These are phyloP conservation scores for Megalops atlanticus DNA, from an alignment of 2,113 vertebrate species.

Conservation along the genomic window DNA sequence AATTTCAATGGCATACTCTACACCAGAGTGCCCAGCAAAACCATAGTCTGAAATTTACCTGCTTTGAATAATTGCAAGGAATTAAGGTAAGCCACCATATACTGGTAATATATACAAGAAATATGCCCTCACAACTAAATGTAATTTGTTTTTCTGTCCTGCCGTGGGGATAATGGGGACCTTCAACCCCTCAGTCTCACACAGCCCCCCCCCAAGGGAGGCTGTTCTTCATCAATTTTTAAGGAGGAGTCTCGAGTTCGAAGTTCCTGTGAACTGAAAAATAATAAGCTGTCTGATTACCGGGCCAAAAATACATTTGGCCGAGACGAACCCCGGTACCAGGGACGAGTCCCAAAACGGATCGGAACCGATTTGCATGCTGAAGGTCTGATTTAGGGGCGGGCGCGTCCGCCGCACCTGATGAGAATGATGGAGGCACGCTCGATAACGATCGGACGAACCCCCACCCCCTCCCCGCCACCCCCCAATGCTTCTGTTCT, in stretches of 20 bases:
- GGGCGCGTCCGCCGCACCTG: conserved; percentile 2
- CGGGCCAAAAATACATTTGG: conserved; percentile 61
- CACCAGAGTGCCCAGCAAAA: too few relatives aligned
- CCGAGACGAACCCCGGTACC: conserved; percentile 47
- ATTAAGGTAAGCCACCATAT: conserved; percentile 9
- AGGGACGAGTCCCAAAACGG: not conserved
- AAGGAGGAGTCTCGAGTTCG: conserved; percentile 67
- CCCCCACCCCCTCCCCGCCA: not conserved
- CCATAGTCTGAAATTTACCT: not conserved
- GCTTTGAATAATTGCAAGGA: conserved; percentile 3
- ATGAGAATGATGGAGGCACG: not conserved
- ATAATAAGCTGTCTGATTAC: conserved; percentile 74
- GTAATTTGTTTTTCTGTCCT: conserved; percentile 67
- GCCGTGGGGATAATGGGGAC: conserved; percentile 63
- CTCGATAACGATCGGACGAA: not conserved
- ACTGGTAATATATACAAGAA: conserved; percentile 31
- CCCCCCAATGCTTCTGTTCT: not conserved
- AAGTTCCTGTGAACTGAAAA: conserved; percentile 66
- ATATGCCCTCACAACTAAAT: conserved; percentile 54
- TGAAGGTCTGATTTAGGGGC: conserved; percentile 39
- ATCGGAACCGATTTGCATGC: conserved; percentile 52
- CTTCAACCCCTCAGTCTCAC: conserved; percentile 64
- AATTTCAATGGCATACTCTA: too few relatives aligned
- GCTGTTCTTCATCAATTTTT: conserved; percentile 71
- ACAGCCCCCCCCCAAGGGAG: conserved; percentile 54